Evolutionary conservation across 1,140 invertebrate genomes (phyloP).

Genomic region (Drosophila insularis): DNA sequence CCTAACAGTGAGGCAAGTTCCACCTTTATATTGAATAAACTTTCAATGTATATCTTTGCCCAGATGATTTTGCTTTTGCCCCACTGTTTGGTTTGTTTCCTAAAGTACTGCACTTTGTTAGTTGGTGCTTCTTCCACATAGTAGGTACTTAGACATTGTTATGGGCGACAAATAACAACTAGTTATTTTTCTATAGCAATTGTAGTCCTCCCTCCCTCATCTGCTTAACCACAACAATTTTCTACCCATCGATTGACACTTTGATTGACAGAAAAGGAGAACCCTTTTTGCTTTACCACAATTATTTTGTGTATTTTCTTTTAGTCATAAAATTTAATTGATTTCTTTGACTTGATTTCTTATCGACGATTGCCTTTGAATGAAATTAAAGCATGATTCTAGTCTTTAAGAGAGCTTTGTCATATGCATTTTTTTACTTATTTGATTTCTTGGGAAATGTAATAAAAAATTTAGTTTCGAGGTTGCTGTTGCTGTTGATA

Average conservation of each 20-base stretch:
- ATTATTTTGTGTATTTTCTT: constrained; percentile 16
- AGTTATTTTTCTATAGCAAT: constrained; percentile 11
- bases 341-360: constrained; percentile 36
- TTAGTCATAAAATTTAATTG: constrained; percentile 32
- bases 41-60: too few species aligned
- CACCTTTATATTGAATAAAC: neutral
- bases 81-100: constrained; percentile 17
- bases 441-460: constrained; percentile 68
- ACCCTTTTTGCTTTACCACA: constrained; percentile 9
- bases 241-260: constrained; percentile 43
- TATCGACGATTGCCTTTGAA: constrained; percentile 8
- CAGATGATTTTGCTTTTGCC: neutral
- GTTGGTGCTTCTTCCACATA: constrained; percentile 11
- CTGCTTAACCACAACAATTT: neutral
- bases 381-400: constrained; percentile 12
- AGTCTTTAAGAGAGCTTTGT: constrained; percentile 18
- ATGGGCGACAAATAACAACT: constrained; percentile 50
- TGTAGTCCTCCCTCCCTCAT: neutral
- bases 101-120: neutral
- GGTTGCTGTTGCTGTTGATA: constrained; percentile 50
- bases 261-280: constrained; percentile 29
- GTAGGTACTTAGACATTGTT: constrained; percentile 8
- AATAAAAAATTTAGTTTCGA: constrained; percentile 45
- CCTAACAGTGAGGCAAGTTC: constrained; percentile 34
- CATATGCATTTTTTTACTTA: constrained; percentile 67